Conservation (phyloP, 1,140 invertebrate genomes). For the Spodoptera frugiperda region DNA sequence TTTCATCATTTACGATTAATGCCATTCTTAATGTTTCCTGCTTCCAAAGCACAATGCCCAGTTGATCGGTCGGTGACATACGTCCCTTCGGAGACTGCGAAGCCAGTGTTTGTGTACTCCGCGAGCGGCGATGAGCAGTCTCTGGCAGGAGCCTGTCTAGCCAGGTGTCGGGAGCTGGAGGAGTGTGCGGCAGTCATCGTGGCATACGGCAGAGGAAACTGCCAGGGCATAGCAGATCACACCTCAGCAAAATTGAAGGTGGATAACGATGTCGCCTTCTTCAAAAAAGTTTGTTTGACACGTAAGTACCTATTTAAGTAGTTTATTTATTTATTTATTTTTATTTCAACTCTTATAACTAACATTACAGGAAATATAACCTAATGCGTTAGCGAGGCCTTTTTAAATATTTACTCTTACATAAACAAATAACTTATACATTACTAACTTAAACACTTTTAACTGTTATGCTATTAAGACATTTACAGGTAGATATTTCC, state of each 20-base stretch:
- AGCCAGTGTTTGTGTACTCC: conserved; percentile 77
- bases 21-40: conserved; percentile 34
- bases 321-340: no score
- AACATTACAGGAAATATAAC: no score
- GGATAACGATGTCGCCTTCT: conserved; percentile 80
- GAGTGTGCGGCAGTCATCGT: conserved; percentile 73
- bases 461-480: no score
- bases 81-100: conserved; percentile 63
- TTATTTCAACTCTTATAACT: no score
- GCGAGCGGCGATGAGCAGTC: conserved; percentile 78
- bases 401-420: no score
- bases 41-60: conserved; percentile 58
- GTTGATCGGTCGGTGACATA: conserved; percentile 60
- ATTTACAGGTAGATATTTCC: no score
- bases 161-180: conserved; percentile 70
- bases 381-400: no score
- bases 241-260: conserved; percentile 59
- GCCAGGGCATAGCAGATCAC: conserved; percentile 67
- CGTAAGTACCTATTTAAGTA: conserved; percentile 17
- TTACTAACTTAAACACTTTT: no score
- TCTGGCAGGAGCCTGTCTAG: conserved; percentile 71
- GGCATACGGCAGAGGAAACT: conserved; percentile 71
- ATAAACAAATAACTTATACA: no score
- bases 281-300: conserved; percentile 77
- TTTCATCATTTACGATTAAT: neutral